phyloP scores from a whole-genome alignment of 2,888 invertebrate species.

The Phortica magna region DNA sequence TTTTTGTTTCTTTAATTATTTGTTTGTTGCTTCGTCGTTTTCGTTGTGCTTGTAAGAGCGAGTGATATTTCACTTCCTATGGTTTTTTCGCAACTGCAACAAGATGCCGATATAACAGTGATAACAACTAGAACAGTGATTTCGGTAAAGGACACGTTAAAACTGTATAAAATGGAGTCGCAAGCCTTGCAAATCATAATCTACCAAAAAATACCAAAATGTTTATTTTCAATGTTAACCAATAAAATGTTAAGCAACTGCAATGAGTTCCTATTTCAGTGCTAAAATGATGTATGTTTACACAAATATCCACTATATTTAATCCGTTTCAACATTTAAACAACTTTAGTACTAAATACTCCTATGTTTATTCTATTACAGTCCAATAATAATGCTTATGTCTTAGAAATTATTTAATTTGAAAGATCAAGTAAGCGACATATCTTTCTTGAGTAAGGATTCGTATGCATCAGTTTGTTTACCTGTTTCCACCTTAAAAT shows the following conservation, averaged over 20 bases:
- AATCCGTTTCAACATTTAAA: too few relatives aligned
- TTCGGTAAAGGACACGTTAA: neutral
- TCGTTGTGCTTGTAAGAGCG: slow-evolving; percentile 63
- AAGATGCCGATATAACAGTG: slow-evolving; percentile 50
- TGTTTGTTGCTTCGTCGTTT: slow-evolving; percentile 67
- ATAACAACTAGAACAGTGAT: neutral
- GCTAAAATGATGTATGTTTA: too few relatives aligned
- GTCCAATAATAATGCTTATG: too few relatives aligned
- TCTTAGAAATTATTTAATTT: too few relatives aligned
- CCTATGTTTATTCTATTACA: too few relatives aligned
- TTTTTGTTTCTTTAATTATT: slow-evolving; percentile 36
- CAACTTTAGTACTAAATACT: too few relatives aligned
- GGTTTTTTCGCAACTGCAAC: slow-evolving; percentile 53
- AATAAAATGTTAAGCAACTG: neutral
- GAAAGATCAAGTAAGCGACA: too few relatives aligned
- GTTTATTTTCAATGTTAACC: neutral
- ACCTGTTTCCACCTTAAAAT: too few relatives aligned
- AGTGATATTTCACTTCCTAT: neutral
- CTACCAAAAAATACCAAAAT: neutral
- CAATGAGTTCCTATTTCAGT: too few relatives aligned
- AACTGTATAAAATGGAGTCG: neutral
- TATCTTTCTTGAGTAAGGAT: too few relatives aligned
- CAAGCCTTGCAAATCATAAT: neutral
- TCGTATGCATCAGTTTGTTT: too few relatives aligned
- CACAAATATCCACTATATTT: too few relatives aligned